Conservation (phyloP, 1,140 invertebrate genomes). For the Orchesella cincta region DNA sequence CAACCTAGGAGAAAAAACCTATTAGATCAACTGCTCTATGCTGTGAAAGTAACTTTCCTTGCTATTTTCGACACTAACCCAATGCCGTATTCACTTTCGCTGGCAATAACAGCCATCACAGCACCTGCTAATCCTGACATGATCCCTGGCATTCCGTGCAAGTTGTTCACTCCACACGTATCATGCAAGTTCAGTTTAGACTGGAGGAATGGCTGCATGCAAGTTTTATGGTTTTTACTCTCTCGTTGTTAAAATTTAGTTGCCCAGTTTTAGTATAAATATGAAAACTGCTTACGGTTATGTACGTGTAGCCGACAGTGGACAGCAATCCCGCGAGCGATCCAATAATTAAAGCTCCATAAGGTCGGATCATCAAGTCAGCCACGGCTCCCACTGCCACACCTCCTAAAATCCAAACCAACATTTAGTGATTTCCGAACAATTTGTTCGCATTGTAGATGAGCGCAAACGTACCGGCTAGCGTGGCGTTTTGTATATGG, state of each 20-base stretch:
- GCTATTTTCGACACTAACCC: slow-evolving; percentile 51
- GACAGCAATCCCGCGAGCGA: slow-evolving; percentile 77
- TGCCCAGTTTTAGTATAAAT: no score
- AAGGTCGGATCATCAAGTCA: slow-evolving; percentile 83
- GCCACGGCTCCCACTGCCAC: slow-evolving; percentile 59
- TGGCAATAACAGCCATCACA: slow-evolving; percentile 73
- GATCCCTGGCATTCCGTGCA: slow-evolving; percentile 93
- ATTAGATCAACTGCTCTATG: neutral
- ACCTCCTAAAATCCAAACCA: slow-evolving; percentile 52
- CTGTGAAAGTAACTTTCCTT: neutral
- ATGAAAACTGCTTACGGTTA: slow-evolving; percentile 75
- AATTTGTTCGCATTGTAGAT: neutral
- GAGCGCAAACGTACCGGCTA: slow-evolving; percentile 76
- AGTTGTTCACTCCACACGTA: slow-evolving; percentile 93
- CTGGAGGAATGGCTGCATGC: slow-evolving; percentile 69
- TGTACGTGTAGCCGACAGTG: slow-evolving; percentile 78
- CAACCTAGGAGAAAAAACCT: slow-evolving; percentile 54
- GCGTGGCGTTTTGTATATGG: slow-evolving; percentile 84
- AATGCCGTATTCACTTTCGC: slow-evolving; percentile 59
- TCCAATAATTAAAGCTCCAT: slow-evolving; percentile 81
- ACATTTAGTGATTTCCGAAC: neutral
- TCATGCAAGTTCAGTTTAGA: slow-evolving; percentile 75
- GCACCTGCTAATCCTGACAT: slow-evolving; percentile 77
- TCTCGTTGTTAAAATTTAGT: slow-evolving; percentile 2
- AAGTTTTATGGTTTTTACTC: neutral